Evolutionary conservation across 2,888 invertebrate species (phyloP).

Genomic region (Caenorhabditis sp.): DNA sequence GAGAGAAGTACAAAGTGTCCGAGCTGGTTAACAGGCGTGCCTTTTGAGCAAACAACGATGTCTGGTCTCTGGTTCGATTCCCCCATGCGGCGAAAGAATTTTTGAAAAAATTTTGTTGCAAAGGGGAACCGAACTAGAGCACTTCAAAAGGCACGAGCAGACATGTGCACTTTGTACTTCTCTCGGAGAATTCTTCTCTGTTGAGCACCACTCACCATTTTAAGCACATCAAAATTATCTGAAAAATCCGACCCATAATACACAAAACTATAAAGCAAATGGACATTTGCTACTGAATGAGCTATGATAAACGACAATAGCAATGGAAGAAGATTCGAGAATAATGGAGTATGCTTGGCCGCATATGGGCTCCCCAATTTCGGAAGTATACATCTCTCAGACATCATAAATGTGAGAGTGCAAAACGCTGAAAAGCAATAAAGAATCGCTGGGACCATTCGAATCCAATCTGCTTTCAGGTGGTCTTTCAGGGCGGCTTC

Average conservation of each 20-base stretch:
- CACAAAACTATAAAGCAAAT: not conserved
- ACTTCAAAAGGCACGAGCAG: too few relatives aligned
- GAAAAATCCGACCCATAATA: not conserved
- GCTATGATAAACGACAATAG: conserved; percentile 40
- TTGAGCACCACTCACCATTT: not conserved
- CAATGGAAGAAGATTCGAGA: conserved; percentile 51
- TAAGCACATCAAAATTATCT: not conserved
- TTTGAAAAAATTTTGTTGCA: not conserved
- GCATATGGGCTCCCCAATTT: conserved; percentile 54
- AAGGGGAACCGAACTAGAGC: too few relatives aligned
- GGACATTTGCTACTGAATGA: conserved; percentile 31
- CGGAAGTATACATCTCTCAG: conserved; percentile 53
- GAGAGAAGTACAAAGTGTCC: too few relatives aligned
- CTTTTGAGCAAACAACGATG: too few relatives aligned
- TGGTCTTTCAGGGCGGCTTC: conserved; percentile 44
- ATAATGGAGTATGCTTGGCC: conserved; percentile 52
- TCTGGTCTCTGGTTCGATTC: too few relatives aligned
- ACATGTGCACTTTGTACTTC: too few relatives aligned
- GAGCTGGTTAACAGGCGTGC: too few relatives aligned
- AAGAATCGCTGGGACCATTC: conserved; percentile 44
- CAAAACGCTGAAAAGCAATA: conserved; percentile 50
- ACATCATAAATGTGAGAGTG: conserved; percentile 43
- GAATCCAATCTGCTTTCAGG: conserved; percentile 48
- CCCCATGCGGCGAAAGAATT: too few relatives aligned
- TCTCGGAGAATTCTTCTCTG: too few relatives aligned